Evolutionary conservation across 2,888 invertebrate species (phyloP).

Genomic region (Aphidoletes aphidimyza): DNA sequence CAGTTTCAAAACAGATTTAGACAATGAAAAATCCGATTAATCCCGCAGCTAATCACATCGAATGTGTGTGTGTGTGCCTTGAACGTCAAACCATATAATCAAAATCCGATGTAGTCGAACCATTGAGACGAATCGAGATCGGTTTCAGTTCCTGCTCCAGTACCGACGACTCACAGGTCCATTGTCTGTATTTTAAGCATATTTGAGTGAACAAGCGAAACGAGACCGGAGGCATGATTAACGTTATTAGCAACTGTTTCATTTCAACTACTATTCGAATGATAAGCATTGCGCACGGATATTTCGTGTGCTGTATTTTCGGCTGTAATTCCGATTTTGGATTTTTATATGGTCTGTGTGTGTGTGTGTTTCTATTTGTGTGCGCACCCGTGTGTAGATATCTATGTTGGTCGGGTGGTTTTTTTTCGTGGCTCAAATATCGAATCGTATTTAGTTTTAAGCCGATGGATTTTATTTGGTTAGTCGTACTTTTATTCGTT

Average conservation of each 20-base stretch:
- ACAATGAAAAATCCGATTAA: constrained; percentile 42
- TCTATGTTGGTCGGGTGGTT: background rate
- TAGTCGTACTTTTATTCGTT: background rate
- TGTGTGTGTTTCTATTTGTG: background rate
- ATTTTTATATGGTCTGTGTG: background rate
- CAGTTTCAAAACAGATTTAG: constrained; percentile 7
- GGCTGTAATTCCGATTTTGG: background rate
- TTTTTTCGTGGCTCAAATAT: background rate
- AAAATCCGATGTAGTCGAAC: no score
- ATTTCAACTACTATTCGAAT: background rate
- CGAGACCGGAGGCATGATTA: background rate
- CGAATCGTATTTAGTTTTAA: constrained; percentile 31
- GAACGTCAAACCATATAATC: background rate
- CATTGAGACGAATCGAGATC: no score
- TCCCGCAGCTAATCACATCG: background rate
- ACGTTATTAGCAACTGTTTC: constrained; percentile 29
- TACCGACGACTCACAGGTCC: no score
- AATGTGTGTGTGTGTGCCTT: background rate
- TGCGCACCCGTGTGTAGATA: no score
- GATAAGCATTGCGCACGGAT: no score
- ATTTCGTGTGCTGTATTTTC: background rate
- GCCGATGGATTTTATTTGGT: constrained; percentile 3
- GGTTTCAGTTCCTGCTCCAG: no score
- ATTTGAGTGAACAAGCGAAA: constrained; percentile 12
- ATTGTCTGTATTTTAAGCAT: background rate